These are phyloP conservation scores for Tretioscincus oriximinensis DNA, from an alignment of 2,113 vertebrate species.

Conservation along the genomic window DNA sequence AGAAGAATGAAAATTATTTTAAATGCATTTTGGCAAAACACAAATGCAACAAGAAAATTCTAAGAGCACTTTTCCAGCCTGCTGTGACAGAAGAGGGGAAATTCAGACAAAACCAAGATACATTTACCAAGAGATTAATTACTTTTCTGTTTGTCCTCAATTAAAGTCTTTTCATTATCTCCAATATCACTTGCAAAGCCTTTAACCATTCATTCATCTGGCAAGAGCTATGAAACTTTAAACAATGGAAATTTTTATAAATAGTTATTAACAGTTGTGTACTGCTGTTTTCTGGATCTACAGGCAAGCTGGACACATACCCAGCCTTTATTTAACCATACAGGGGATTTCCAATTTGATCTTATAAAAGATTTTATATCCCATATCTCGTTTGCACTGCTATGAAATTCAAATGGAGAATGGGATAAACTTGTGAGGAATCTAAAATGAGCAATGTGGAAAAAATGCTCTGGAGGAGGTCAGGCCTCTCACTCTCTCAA, in stretches of 20 bases:
- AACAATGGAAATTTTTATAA: neutral
- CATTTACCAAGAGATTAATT: neutral
- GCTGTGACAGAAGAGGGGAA: neutral
- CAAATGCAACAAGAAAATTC: constrained; percentile 41
- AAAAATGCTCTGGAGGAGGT: neutral
- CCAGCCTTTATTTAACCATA: neutral
- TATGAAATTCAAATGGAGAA: neutral
- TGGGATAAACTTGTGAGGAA: neutral
- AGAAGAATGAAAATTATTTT: constrained; percentile 44
- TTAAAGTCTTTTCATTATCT: constrained; percentile 8
- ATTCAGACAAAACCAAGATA: constrained; percentile 26
- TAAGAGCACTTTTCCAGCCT: neutral
- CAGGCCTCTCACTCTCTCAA: neutral
- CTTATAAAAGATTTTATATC: neutral
- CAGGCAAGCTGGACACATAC: neutral
- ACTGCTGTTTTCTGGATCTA: neutral
- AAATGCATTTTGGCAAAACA: constrained; percentile 37
- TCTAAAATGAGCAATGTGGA: no score
- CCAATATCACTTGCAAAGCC: neutral
- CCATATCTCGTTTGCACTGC: neutral
- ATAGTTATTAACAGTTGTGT: neutral
- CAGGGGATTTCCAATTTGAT: neutral
- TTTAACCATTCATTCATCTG: neutral
- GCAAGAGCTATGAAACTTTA: neutral
- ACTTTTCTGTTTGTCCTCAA: constrained; percentile 19